A percentile compares a stretch with the other conserved stretches of the same genome.
These are phyloP conservation scores for Bimastos eiseni DNA, from an alignment of 2,888 invertebrate species.

Conservation along the genomic window DNA sequence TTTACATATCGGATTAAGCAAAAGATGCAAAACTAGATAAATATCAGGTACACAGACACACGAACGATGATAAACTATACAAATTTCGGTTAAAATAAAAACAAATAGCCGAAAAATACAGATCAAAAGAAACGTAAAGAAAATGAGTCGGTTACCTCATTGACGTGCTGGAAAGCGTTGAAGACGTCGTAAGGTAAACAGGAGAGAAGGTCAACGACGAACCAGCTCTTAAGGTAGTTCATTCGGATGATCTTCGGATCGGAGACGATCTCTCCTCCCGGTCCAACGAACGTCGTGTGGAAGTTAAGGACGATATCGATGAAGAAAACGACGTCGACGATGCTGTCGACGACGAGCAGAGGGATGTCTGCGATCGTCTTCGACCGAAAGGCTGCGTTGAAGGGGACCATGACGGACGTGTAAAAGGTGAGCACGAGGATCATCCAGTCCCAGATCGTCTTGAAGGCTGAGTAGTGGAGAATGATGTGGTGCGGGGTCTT, in stretches of 20 bases:
- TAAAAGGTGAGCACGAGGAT: constrained; percentile 99
- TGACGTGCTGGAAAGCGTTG: constrained; percentile 78
- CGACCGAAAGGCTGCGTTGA: constrained; percentile 99
- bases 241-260: constrained; percentile 76
- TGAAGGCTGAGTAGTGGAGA: constrained; percentile 99
- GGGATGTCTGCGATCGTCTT: constrained; percentile 74
- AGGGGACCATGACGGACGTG: constrained; percentile 97
- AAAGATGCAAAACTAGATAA: not conserved
- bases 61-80: too few relatives aligned
- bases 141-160: constrained; percentile 38
- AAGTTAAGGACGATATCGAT: constrained; percentile 99
- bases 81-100: too few relatives aligned
- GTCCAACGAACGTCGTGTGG: constrained; percentile 99
- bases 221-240: constrained; percentile 99
- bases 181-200: constrained; percentile 99
- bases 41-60: too few relatives aligned
- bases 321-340: constrained; percentile 99
- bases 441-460: constrained; percentile 98
- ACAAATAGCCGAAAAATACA: too few relatives aligned
- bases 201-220: constrained; percentile 96
- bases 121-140: constrained; percentile 56
- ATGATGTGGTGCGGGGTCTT: constrained; percentile 99
- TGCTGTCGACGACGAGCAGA: constrained; percentile 69
- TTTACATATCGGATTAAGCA: not conserved
- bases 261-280: constrained; percentile 80